A percentile compares a stretch with the other conserved stretches of the same genome.
Conservation (phyloP, 2,797 vertebrate species). For the Loriculus beryllinus region DNA sequence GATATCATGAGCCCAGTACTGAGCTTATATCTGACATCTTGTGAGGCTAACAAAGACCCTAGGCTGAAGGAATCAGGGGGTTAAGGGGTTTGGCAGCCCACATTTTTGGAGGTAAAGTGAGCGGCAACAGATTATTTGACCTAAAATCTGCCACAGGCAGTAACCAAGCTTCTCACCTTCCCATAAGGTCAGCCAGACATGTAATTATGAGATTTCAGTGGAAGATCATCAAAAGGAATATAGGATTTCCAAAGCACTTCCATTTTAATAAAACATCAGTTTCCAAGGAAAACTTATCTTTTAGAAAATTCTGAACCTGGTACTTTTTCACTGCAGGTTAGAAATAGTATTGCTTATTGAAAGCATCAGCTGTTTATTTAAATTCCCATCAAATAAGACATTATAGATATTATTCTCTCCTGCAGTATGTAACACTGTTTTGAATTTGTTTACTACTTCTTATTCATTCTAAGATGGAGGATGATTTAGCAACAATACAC, state of each 20-base stretch:
- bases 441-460: not conserved
- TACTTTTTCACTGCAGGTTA: not conserved
- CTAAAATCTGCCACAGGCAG: not conserved
- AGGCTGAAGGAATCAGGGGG: not conserved
- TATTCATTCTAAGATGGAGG: not conserved
- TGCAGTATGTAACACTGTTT: not conserved
- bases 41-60: not conserved
- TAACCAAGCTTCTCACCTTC: not conserved
- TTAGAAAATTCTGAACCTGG: not conserved
- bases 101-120: not conserved
- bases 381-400: not conserved
- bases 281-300: not conserved
- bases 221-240: not conserved
- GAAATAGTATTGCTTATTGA: not conserved
- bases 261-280: not conserved
- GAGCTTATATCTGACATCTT: not conserved
- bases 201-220: not conserved
- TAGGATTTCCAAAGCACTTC: not conserved
- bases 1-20: not conserved
- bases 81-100: not conserved
- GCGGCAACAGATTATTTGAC: not conserved
- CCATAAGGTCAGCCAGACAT: not conserved
- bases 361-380: not conserved
- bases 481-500: not conserved
- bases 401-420: not conserved